These are phyloP conservation scores for Benitochromis conjunctus DNA, from an alignment of 2,113 vertebrate genomes.

Conservation along the genomic window DNA sequence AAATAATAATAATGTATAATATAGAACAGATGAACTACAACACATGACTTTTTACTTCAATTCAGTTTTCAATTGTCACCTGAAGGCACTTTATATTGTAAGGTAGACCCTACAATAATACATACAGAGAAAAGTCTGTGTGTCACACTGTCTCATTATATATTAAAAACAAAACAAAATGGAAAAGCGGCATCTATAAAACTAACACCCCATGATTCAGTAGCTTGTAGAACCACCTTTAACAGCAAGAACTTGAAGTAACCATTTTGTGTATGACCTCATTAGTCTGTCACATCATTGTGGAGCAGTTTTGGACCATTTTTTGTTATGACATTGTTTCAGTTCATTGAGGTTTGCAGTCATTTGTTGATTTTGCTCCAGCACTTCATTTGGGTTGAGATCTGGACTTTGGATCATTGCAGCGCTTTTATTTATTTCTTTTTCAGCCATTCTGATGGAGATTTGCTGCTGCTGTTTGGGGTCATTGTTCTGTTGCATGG, in stretches of 20 bases:
- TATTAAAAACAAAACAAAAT: not conserved
- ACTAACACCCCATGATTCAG: not conserved
- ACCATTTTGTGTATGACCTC: not conserved
- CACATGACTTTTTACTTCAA: not conserved
- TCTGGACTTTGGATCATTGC: not conserved
- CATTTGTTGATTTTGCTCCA: not conserved
- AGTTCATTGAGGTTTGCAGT: not conserved
- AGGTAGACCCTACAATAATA: not conserved
- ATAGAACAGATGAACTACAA: too few species aligned
- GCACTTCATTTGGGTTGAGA: not conserved
- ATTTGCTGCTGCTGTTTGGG: not conserved
- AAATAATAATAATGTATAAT: not conserved
- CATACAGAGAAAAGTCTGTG: not conserved
- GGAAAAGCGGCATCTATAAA: not conserved
- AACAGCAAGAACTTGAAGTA: not conserved
- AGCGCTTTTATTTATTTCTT: not conserved
- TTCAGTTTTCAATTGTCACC: not conserved
- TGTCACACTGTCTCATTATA: not conserved
- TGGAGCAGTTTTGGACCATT: not conserved
- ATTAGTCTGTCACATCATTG: not conserved
- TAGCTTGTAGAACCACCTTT: not conserved
- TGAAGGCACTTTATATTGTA: not conserved
- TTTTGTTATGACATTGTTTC: not conserved
- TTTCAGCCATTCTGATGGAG: not conserved
- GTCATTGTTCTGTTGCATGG: not conserved